Base-by-base conservation (phyloP, 2,113 vertebrate genomes). In the Oostethus manadensis region DNA sequence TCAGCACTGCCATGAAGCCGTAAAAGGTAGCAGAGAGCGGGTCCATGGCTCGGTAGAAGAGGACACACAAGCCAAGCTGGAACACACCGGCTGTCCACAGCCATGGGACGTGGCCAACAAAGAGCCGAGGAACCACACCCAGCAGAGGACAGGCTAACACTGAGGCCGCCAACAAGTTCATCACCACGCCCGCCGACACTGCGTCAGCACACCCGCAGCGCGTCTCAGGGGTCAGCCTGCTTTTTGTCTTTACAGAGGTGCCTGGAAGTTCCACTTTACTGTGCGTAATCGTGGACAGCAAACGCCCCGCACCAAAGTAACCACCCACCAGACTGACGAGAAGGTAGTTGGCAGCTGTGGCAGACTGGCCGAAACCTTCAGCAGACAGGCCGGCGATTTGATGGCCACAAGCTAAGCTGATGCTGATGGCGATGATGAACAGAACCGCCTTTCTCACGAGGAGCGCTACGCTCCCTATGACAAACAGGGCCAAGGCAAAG, bases 51-150 rank as follows among this genome's bases (percentile, higher is more conserved):
- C 94, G 86, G 70, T 88, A 96, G 11, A 83, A 88, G 20, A 92
- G 47, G 53, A 94, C 8, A 48, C 91, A 93, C 68, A 91, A 64
- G 7, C 75, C 89, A 0, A 92, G 47, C 84, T 96, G 94, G 69
- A 84, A 93, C 64, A 87, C 44, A 2, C 87, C 92, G 15, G 92
- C 91, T 3, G 88, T 91, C 93, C 92, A 94, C 51, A 96, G 85
- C 93, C 93, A 96, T 51, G 93, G 89, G 40, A 94, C 89, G 0
- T 93, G 93, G 3, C 91, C 91, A 0, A 75, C 20, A 42, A 56
- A 90, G 0, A 95, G 90, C 0, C 8, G 35, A 33, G 62, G 81
- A 18, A 92, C 91, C 71, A 93, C 66, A 0, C 90, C 90, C 62
- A 95, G 83, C 22, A 95, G 75, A 56, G 84, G 85, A 70, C 93